Percentiles rank a stretch among this genome's conserved stretches.
phyloP scores from a whole-genome alignment of 1,140 invertebrate genomes.

The Drosophila saltans region DNA sequence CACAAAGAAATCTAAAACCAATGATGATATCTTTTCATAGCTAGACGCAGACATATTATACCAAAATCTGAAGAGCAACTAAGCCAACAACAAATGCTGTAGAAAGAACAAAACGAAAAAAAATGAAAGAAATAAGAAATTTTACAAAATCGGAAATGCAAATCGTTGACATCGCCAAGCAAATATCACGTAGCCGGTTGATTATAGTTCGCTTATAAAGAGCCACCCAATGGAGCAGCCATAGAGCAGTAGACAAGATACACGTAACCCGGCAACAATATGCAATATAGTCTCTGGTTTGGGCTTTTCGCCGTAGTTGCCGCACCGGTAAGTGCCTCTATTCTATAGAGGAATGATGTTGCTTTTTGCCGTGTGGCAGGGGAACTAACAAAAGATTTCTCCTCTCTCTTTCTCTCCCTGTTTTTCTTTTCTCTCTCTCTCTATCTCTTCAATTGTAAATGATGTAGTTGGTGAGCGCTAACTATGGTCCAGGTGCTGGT shows the following conservation, averaged over 20 bases:
- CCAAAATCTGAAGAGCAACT: not conserved
- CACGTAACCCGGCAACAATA: conserved; percentile 62
- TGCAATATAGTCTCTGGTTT: conserved; percentile 77
- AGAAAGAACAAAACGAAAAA: not conserved
- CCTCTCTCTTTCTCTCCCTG: conserved; percentile 7
- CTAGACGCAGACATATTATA: not conserved
- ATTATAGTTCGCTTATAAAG: conserved; percentile 72
- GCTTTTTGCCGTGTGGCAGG: not conserved
- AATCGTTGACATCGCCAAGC: conserved; percentile 45
- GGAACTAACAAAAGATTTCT: conserved; percentile 8
- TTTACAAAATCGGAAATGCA: conserved; percentile 64
- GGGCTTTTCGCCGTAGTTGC: conserved; percentile 75
- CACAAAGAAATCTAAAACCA: conserved; percentile 9
- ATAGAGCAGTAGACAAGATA: conserved; percentile 72
- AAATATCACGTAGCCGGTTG: conserved; percentile 71
- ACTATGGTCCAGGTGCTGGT: conserved; percentile 54
- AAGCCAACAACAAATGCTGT: not conserved
- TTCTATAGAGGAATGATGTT: not conserved
- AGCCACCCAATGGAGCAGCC: conserved; percentile 48
- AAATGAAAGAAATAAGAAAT: conserved; percentile 43
- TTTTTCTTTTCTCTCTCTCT: conserved; percentile 10
- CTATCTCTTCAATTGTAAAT: conserved; percentile 6
- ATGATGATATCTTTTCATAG: not conserved
- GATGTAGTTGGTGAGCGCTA: conserved; percentile 66
- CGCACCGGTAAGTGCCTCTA: conserved; percentile 71